Evolutionary conservation across 2,113 vertebrate genomes (phyloP), one percentile per base, ranked within the genome.

Genomic region (Daboia siamensis): DNA sequence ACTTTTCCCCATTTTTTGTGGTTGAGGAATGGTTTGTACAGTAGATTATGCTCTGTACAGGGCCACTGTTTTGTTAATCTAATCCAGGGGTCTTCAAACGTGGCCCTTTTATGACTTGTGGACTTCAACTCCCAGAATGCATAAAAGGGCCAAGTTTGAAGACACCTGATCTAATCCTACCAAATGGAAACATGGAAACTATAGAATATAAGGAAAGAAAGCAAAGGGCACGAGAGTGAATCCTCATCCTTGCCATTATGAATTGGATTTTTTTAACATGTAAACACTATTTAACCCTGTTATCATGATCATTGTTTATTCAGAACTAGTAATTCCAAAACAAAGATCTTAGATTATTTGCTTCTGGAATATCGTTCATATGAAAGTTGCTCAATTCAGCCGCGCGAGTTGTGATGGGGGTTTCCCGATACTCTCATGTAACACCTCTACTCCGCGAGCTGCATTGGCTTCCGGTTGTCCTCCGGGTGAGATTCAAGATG

Each of bases 301-400:
- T 90, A 91, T 80, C 24, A 26, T 52, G 52, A 29, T 80, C 15
- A 69, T 23, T 91, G 24, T 33, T 48, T 80, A 3, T n/a, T 44
- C 39, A 85, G 44, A 51, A 89, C 39, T 44, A 10, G 64, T 85
- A 51, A 26, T 17, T 33, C 23, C 11, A 90, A 74, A 87, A 91
- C 29, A 56, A 46, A 84, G 93, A 90, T 85, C 86, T 61, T 92
- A 86, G 20, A 13, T 93, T 93, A 59, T 3, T 87, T 92, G 59
- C 51, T 92, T 56, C 26, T 74, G 5, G 88, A 93, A 90, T 89
- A 39, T 2, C 17, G n/a, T 74, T 2, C 69, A 52, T 59, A 55
- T 91, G 69, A 23, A 4, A 93, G 93, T 94, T 4, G 87, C 55
- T 94, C 51, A 3, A 0, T 93, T 92, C 92, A 12, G n/a, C n/a